Evolutionary conservation across 2,888 invertebrate species (phyloP), one percentile per base, ranked within the genome.

Genomic region (Drosophila borborema): DNA sequence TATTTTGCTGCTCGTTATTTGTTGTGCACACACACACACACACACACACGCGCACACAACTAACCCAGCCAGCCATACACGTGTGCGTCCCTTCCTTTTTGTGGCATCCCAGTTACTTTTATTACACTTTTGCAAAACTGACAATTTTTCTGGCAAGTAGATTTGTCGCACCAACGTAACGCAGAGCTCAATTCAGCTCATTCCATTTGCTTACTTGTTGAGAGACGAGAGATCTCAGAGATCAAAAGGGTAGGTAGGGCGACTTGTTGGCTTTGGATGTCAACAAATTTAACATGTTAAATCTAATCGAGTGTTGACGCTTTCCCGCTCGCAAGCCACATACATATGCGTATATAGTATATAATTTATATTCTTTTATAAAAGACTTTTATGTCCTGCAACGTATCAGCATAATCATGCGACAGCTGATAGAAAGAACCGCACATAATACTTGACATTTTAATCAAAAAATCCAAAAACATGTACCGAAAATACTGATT

Each of bases 1-100:
- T 84, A 82, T 84, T 74, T 75, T 45, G 34, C 55, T 41, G 49
- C 70, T 75, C 53, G 64, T 71, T 81, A 74, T 71, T 77, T 81
- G 74, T 74, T 74, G 59, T 64, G 66, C 66, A 68, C 68, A 60
- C 67, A 66, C 55, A 45, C 46, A 48, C 43, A 46, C 66, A 68
- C 68, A 60, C 67, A 66, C 55, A 45, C 46, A 48, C 43, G 43
- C 31, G 31, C 40, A 48, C 36, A 51, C 40, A 46, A 6, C 6
- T 28, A 28, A 28, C 28, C 5, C 28, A 28, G 1, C 28, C 12
- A 60, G 36, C 20, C 7, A 28, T 1, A 48, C 8, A 9, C 31
- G 45, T 16, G 31, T 2, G 10, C 7, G 31, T 18, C 18, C 34
- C 18, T 23, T 20, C 9, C 8, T 18, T 28, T 48, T 66, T 51